Conservation (phyloP, 2,113 vertebrate species). For the Piaya cayana region DNA sequence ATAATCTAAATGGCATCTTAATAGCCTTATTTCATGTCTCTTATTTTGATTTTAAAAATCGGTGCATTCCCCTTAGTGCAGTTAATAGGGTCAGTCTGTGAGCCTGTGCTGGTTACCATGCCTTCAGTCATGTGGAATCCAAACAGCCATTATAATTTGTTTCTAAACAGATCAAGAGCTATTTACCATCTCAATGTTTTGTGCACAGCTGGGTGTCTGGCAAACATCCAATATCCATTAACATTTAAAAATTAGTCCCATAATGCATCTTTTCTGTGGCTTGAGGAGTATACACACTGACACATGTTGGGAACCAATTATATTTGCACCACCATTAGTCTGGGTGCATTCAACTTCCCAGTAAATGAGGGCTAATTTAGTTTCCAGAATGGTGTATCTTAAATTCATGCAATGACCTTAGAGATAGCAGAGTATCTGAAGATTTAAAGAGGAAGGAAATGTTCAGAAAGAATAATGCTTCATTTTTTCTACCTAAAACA, state of each 20-base stretch:
- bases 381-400: conserved; percentile 77
- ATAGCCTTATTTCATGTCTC: conserved; percentile 55
- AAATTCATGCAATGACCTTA: conserved; percentile 77
- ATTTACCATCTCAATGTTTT: conserved; percentile 84
- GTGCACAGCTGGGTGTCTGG: conserved; percentile 84
- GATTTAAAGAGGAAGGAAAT: conserved; percentile 63
- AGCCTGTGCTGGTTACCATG: conserved; percentile 72
- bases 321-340: conserved; percentile 78
- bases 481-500: conserved; percentile 8
- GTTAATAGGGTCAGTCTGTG: conserved; percentile 78
- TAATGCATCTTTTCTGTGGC: conserved; percentile 82
- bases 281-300: conserved; percentile 77
- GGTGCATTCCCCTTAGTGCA: conserved; percentile 40
- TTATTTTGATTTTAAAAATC: conserved; percentile 68
- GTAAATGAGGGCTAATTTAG: conserved; percentile 80
- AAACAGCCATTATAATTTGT: conserved; percentile 84
- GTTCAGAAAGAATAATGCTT: conserved; percentile 48
- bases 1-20: conserved; percentile 67
- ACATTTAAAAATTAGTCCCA: conserved; percentile 86
- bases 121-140: conserved; percentile 78
- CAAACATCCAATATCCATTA: conserved; percentile 85
- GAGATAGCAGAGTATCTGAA: conserved; percentile 57
- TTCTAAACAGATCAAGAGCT: conserved; percentile 88
- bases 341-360: conserved; percentile 76
- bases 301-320: conserved; percentile 83